These are phyloP conservation scores for Sminthurides aquaticus DNA, from an alignment of 2,888 invertebrate species.

Conservation along the genomic window DNA sequence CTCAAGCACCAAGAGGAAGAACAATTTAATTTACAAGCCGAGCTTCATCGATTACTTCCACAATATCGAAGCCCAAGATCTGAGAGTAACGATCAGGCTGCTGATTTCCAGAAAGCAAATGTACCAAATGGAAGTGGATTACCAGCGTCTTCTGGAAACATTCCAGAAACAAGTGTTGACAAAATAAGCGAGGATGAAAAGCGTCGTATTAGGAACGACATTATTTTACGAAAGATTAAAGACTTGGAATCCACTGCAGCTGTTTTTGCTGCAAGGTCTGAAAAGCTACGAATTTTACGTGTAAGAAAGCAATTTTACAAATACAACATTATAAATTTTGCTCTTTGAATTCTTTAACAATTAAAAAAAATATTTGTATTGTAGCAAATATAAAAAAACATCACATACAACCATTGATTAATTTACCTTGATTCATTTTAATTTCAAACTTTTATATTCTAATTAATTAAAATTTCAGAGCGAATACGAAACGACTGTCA, in stretches of 20 bases:
- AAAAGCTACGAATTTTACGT: conserved; percentile 35
- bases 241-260: conserved; percentile 36
- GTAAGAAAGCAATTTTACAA: conserved; percentile 22
- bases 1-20: conserved; percentile 27
- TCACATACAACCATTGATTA: background rate
- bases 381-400: too few relatives aligned
- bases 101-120: background rate
- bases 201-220: conserved; percentile 28
- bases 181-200: conserved; percentile 10
- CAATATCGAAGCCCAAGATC: background rate
- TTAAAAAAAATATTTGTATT: too few relatives aligned
- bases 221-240: conserved; percentile 36
- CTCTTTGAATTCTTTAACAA: too few relatives aligned
- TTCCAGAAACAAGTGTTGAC: background rate
- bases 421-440: too few relatives aligned
- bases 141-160: background rate
- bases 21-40: conserved; percentile 25
- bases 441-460: too few relatives aligned
- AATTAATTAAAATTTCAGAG: conserved; percentile 4
- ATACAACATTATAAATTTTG: background rate
- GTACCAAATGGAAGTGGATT: background rate
- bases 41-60: conserved; percentile 15
- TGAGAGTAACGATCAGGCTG: background rate
- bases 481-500: conserved; percentile 9
- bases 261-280: conserved; percentile 36